These are phyloP conservation scores for Microcaecilia unicolor DNA, from an alignment of 2,797 vertebrate genomes.

Conservation along the genomic window DNA sequence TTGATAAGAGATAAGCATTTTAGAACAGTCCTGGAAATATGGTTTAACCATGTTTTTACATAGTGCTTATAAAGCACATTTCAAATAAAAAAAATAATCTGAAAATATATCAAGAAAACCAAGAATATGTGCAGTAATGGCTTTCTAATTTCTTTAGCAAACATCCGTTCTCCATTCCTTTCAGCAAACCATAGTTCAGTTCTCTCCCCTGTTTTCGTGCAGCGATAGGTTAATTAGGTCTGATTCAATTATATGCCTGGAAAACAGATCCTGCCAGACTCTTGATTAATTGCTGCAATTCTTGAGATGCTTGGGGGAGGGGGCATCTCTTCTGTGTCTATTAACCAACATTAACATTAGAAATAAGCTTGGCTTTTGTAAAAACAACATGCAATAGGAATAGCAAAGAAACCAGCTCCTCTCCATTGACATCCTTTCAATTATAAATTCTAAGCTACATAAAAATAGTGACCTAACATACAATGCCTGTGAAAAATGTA, in stretches of 20 bases:
- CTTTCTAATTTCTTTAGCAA: conserved; percentile 9
- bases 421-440: too few species aligned
- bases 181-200: conserved; percentile 1
- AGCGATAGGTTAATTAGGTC: conserved; percentile 28
- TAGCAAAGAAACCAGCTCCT: too few species aligned
- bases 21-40: conserved; percentile 19
- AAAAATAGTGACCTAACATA: too few species aligned
- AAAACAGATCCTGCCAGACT: conserved; percentile 34
- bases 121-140: conserved; percentile 12
- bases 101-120: conserved; percentile 7
- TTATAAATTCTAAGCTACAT: too few species aligned
- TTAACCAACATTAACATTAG: conserved; percentile 14
- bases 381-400: too few species aligned
- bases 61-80: too few species aligned
- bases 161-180: not conserved
- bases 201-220: conserved; percentile 17
- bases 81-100: too few species aligned
- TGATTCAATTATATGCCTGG: conserved; percentile 21
- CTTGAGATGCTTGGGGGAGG: conserved; percentile 15
- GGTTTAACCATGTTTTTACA: conserved; percentile 15
- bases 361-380: not conserved
- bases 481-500: too few species aligned
- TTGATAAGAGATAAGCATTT: conserved; percentile 7
- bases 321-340: conserved; percentile 20
- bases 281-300: conserved; percentile 24